Conservation (phyloP, 2,888 invertebrate species). For the Endomychus coccineus region DNA sequence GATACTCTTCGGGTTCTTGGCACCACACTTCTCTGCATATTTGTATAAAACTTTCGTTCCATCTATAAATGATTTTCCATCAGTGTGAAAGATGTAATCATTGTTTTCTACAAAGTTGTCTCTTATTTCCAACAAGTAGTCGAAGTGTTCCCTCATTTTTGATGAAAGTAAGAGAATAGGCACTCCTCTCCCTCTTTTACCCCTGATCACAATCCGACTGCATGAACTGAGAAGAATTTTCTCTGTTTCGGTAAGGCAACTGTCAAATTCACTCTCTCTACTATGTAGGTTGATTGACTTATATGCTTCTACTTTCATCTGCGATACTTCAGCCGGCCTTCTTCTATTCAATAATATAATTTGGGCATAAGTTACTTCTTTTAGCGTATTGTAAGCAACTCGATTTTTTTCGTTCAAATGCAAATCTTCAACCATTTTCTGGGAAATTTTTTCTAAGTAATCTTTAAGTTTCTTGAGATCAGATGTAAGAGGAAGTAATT, state of each 20-base stretch:
- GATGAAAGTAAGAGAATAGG: slow-evolving; percentile 18
- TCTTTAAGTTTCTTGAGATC: slow-evolving; percentile 22
- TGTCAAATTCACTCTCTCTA: slow-evolving; percentile 15
- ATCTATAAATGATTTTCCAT: slow-evolving; percentile 16
- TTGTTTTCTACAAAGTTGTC: slow-evolving; percentile 16
- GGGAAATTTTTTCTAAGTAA: slow-evolving; percentile 13
- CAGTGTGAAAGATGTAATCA: slow-evolving; percentile 15
- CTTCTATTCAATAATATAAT: slow-evolving; percentile 19
- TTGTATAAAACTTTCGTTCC: slow-evolving; percentile 21
- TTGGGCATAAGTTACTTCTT: slow-evolving; percentile 21
- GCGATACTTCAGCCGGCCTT: slow-evolving; percentile 16
- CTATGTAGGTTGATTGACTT: slow-evolving; percentile 10
- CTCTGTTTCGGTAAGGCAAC: slow-evolving; percentile 20
- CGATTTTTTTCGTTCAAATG: slow-evolving; percentile 10
- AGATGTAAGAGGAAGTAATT: slow-evolving; percentile 21
- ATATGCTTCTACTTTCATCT: slow-evolving; percentile 5
- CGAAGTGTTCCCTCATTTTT: slow-evolving; percentile 19
- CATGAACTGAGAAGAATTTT: slow-evolving; percentile 18
- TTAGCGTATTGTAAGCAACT: slow-evolving; percentile 16
- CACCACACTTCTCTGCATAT: slow-evolving; percentile 18
- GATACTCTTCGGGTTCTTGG: slow-evolving; percentile 4
- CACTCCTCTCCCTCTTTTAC: slow-evolving; percentile 19
- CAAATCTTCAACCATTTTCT: slow-evolving; percentile 1
- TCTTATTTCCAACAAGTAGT: slow-evolving; percentile 15
- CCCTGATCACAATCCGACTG: slow-evolving; percentile 16